These are phyloP conservation scores for Pyrocoelia pectoralis DNA, from an alignment of 2,888 invertebrate species.

Conservation along the genomic window DNA sequence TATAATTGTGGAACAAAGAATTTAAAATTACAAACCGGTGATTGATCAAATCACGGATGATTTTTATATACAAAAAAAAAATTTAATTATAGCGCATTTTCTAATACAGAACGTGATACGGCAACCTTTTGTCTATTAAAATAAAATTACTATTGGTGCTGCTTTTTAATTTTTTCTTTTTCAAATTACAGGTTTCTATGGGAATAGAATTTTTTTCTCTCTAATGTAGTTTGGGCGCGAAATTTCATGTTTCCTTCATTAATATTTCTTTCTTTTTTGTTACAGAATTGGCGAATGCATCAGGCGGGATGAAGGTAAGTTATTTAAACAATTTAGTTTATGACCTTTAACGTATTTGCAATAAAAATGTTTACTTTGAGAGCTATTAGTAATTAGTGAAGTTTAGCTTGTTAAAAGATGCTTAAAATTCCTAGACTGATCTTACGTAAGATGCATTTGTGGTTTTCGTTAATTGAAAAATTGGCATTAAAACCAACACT, in stretches of 20 bases:
- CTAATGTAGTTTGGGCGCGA: conserved; percentile 24
- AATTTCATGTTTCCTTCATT: conserved; percentile 17
- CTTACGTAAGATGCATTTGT: too few species aligned
- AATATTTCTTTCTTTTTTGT: not conserved
- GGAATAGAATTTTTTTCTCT: conserved; percentile 18
- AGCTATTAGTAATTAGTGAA: too few species aligned
- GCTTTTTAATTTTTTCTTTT: conserved; percentile 24
- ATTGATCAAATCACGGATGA: conserved; percentile 27
- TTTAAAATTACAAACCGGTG: conserved; percentile 20
- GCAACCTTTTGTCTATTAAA: conserved; percentile 34
- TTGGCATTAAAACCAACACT: too few species aligned
- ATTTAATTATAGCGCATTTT: conserved; percentile 31
- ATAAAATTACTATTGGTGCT: conserved; percentile 29
- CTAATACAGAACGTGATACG: conserved; percentile 37
- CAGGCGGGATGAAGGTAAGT: too few species aligned
- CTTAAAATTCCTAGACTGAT: too few species aligned
- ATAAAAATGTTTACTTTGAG: too few species aligned
- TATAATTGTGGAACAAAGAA: conserved; percentile 4
- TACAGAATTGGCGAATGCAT: not conserved
- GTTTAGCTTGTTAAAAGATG: too few species aligned
- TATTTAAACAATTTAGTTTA: too few species aligned
- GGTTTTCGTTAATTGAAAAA: too few species aligned
- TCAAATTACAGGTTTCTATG: conserved; percentile 27
- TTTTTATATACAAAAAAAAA: conserved; percentile 20
- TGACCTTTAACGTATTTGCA: too few species aligned